Evolutionary conservation across 2,888 invertebrate genomes (phyloP).

Genomic region (Agonum fuliginosum): DNA sequence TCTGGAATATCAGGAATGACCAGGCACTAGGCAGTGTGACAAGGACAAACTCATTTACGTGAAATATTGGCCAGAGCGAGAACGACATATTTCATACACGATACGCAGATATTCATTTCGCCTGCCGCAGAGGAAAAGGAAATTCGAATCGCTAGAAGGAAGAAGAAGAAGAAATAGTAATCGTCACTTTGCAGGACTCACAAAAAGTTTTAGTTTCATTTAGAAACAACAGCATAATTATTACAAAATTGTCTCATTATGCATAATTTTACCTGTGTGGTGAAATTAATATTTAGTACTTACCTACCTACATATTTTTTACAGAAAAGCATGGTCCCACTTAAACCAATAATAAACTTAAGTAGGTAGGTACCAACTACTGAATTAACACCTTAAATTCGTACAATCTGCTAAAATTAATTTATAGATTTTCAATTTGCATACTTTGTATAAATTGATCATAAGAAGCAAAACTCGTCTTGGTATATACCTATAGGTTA

Average conservation of each 20-base stretch:
- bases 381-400: not conserved
- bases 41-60: constrained; percentile 57
- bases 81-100: constrained; percentile 37
- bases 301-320: no score
- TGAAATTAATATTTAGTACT: no score
- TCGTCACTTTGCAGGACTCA: not conserved
- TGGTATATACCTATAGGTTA: no score
- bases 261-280: no score
- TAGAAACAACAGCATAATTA: no score
- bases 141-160: not conserved
- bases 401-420: no score
- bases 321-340: no score
- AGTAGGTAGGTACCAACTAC: not conserved
- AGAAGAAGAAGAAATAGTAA: not conserved
- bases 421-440: no score
- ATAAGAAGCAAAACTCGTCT: no score
- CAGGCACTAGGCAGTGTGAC: constrained; percentile 40
- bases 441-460: no score
- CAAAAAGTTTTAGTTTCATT: no score
- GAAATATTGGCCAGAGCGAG: constrained; percentile 55
- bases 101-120: constrained; percentile 55
- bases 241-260: no score
- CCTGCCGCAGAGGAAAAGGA: not conserved
- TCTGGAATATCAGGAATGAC: constrained; percentile 59
- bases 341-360: not conserved